Conservation (phyloP, 1,140 invertebrate genomes). For the Heterodera schachtii region DNA sequence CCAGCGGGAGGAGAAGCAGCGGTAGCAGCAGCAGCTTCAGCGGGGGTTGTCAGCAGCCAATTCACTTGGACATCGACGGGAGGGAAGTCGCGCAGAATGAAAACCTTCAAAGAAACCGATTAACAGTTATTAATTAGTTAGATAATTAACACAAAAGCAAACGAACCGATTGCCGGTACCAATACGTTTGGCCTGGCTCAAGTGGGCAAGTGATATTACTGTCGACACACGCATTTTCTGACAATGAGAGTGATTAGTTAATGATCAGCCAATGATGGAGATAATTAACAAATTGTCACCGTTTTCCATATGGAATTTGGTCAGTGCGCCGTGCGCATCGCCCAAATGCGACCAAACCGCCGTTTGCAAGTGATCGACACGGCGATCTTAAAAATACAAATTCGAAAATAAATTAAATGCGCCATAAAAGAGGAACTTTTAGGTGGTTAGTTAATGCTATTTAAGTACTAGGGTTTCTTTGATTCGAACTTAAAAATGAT, state of each 20-base stretch:
- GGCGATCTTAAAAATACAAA: slow-evolving; percentile 38
- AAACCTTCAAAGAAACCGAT: slow-evolving; percentile 7
- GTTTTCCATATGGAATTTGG: slow-evolving; percentile 46
- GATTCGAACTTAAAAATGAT: not conserved
- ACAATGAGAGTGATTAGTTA: not conserved
- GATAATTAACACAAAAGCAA: not conserved
- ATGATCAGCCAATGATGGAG: too few species aligned
- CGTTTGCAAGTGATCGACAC: slow-evolving; percentile 39
- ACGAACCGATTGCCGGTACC: slow-evolving; percentile 44
- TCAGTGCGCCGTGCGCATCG: slow-evolving; percentile 34
- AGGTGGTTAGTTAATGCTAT: too few species aligned
- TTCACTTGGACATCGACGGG: slow-evolving; percentile 29
- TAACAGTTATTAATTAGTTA: slow-evolving; percentile 5
- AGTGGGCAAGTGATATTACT: slow-evolving; percentile 47
- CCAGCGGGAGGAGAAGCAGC: too few species aligned
- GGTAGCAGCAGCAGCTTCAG: not conserved
- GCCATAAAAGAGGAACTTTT: too few species aligned
- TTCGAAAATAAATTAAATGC: too few species aligned
- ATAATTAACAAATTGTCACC: slow-evolving; percentile 15
- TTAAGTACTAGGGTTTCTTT: too few species aligned
- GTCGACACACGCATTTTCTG: slow-evolving; percentile 38
- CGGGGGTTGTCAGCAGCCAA: slow-evolving; percentile 30
- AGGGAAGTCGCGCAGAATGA: slow-evolving; percentile 27
- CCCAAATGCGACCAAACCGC: slow-evolving; percentile 42
- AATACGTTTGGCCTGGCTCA: slow-evolving; percentile 44